A percentile compares a stretch with the other conserved stretches of the same genome.
Evolutionary conservation across 2,797 vertebrate genomes (phyloP).

Genomic region (Gephyroberyx darwinii): DNA sequence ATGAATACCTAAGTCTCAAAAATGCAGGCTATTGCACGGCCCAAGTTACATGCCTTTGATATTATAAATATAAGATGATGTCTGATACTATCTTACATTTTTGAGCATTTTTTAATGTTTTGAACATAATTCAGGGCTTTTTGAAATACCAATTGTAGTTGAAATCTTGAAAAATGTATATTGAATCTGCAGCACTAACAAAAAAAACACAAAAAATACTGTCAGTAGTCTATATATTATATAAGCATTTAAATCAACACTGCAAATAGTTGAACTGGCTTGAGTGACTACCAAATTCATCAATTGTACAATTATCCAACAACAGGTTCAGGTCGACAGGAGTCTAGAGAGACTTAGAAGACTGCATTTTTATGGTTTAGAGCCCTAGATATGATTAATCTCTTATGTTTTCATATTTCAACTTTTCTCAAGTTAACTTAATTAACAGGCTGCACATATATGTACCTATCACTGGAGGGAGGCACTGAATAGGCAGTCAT

Average conservation of each 20-base stretch:
- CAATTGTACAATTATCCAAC: neutral
- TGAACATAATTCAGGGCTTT: neutral
- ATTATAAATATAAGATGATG: constrained; percentile 41
- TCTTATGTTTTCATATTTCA: constrained; percentile 37
- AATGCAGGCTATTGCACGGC: constrained; percentile 39
- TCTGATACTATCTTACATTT: constrained; percentile 22
- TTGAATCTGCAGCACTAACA: no score
- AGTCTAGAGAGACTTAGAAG: neutral
- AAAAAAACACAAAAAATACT: neutral
- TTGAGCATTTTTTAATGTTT: neutral
- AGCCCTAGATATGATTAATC: neutral
- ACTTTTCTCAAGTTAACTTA: constrained; percentile 52
- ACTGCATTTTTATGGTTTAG: neutral
- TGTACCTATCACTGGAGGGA: constrained; percentile 28
- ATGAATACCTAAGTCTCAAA: constrained; percentile 55
- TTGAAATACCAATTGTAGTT: neutral
- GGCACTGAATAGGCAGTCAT: neutral
- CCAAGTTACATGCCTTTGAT: constrained; percentile 36
- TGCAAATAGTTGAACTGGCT: no score
- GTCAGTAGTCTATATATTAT: neutral
- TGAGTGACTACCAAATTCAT: neutral
- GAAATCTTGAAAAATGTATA: no score
- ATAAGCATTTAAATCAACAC: neutral
- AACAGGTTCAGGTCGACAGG: neutral
- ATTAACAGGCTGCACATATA: constrained; percentile 25